Evolutionary conservation across 2,113 vertebrate species (phyloP), one percentile per base, ranked within the genome.

Genomic region (Crotalus tigris): DNA sequence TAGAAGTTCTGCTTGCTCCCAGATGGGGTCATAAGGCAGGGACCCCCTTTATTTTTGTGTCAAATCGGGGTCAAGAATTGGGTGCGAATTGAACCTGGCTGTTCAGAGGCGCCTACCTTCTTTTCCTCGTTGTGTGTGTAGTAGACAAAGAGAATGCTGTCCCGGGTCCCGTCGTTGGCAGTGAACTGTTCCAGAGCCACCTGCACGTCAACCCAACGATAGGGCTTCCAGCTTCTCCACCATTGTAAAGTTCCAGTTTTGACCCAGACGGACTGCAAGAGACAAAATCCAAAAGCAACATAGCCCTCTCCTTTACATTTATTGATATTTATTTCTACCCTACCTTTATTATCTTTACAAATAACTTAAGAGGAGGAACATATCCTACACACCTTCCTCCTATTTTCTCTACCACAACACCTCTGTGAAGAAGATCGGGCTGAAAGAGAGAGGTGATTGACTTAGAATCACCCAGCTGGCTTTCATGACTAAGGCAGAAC

Each of bases 111-210:
- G 49, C 93, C 13, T 93, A 99, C 99, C 98, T 99, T 99, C 95
- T 99, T 99, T 96, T 99, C 99, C 93, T 99, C 99, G 0, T 98
- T 97, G 92, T 98, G 98, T 95, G 98, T 98, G 95, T 99, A 99
- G 44, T 99, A 99, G 96, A 99, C 97, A 96, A 99, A 99, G 5
- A 99, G 97, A 96, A 99, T 99, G 95, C 99, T 99, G 91, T 99
- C 99, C 0, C 98, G 98, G 94, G 98, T 97, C 64, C 99, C 99
- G 0, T 99, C 99, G 0, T 97, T 97, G 23, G 99, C 98, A 0
- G 98, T 99, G 97, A 99, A 99, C 97, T 99, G 99, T 97, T 99
- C 99, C 69, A 99, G 97, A 0, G 99, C 98, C 11, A 99, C 99
- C 0, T 98, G 98, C 58, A 99, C 99, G 0, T 99, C 99, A 61